Evolutionary conservation across 2,888 invertebrate genomes (phyloP), one percentile per base, ranked within the genome.

Genomic region (Noctua comes): DNA sequence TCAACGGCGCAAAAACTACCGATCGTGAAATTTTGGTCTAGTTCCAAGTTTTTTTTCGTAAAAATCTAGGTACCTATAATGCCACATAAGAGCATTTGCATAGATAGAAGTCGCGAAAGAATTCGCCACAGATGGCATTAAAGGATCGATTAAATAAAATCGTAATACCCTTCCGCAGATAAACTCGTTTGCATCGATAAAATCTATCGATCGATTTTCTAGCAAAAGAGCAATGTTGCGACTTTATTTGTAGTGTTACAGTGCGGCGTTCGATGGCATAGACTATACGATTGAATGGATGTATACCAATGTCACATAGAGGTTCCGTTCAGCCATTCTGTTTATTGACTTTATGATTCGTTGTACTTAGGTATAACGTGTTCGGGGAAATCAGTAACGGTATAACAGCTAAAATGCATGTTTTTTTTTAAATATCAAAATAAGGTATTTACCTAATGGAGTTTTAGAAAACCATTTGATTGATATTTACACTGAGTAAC

Each of bases 121-220:
- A 46, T 24, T 18, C 3, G 11, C 21, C 27, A 0, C 65, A 51
- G 16, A 31, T 77, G 24, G 43, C 57, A 65, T 10, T 48, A 70
- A 51, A 43, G 65, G 11, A 66, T 36, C 36, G 27, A 69, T 83
- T 65, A 36, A 69, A 77, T 77, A 40, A 71, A 71, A 46, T 31
- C 18, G 36, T 68, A 46, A 71, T 43, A 43, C 43, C 43, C 21
- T 68, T 68, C 59, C 46, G 27, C 24, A n/a, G 27, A 69, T 68
- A 62, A 79, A 79, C 36, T 73, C 36, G 73, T 79, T 84, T 73
- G 68, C 80, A 79, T 84, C 68, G n/a, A 73, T 79, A 59, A 68
- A 73, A 73, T 80, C 66, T 57, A 54, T 51, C 18, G 21, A 16
- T 65, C 68, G 54, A 84, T 82, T 79, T 72, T 72, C 68, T 43